Base-by-base conservation (phyloP, 37 sponge, comb jelly and placozoan genomes). In the Ephydatia muelleri region DNA sequence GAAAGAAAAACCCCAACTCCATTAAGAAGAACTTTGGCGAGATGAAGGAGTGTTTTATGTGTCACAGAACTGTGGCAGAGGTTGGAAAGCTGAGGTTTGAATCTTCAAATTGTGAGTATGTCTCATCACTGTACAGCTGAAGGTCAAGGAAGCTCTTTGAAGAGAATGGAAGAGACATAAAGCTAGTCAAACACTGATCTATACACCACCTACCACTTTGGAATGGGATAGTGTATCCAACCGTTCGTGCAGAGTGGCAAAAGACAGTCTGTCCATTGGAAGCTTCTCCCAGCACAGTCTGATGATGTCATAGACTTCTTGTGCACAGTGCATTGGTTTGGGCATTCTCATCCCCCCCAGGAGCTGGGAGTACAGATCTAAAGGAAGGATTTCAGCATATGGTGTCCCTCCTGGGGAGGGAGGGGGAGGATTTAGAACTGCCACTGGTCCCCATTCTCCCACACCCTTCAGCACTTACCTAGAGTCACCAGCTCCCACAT, bases 401-500 rank as follows among this genome's bases (percentile, higher is more conserved):
- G 93, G 93, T 13, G 84, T 80, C 6, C 90, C 93, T 12, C 90
- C 90, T 78, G 66, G 28, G 16, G 72, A 21, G 32, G 13, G 1
- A 34, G 66, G 28, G 16, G 72, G 32, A 21, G 13, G 1, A 34
- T 3, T 3, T 16, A 0, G 31, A 13, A 71, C 12, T 33, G 25
- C 32, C 14, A n/a, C 12, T 3, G 5, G 32, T 71, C 72, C 31
- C 5, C 30, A 9, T 16, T 13, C 32, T 16, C 14, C 66, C 14
- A 65, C 21, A 16, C 31, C 72, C 72, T 13, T 71, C 1, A 34
- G 0, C 26, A 4, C 78, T 78, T 49, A 78, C 93, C 93, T 9
- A 93, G 68, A 11, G 93, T 93, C 35, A 93, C 87, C 49, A 93
- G 38, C 68, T 93, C 93, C 93, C 93, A 93, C 68, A 89, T 79